These are phyloP conservation scores for Narcine bancroftii DNA, from an alignment of 2,113 vertebrate species.

Conservation along the genomic window DNA sequence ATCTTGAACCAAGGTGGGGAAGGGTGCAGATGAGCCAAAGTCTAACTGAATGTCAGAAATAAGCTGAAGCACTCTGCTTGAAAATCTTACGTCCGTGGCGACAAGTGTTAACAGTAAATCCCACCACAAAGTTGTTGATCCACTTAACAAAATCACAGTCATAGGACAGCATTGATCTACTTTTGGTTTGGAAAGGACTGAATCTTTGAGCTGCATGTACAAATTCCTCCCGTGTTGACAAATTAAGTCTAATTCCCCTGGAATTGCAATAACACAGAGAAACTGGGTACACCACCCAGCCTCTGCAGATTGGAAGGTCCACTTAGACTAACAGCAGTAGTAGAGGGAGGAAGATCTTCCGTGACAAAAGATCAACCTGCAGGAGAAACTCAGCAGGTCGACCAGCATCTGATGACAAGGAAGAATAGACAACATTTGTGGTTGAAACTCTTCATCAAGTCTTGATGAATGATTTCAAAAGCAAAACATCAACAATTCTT, in stretches of 20 bases:
- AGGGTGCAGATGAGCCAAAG: not conserved
- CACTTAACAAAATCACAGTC: not conserved
- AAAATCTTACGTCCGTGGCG: too few species aligned
- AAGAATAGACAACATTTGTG: too few species aligned
- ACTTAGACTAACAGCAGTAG: not conserved
- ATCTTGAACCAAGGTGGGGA: not conserved
- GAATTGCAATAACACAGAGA: not conserved
- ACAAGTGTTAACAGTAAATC: not conserved
- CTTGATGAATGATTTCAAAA: too few species aligned
- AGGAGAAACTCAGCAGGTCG: too few species aligned
- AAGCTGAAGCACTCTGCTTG: not conserved
- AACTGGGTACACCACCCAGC: not conserved
- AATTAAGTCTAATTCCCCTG: not conserved
- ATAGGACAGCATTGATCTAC: not conserved
- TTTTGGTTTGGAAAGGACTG: not conserved
- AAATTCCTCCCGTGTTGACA: not conserved
- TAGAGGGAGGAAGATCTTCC: too few species aligned
- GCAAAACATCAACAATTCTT: too few species aligned
- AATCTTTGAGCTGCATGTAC: not conserved
- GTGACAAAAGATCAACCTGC: not conserved
- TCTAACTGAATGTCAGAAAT: not conserved
- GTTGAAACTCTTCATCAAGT: too few species aligned
- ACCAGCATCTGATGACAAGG: too few species aligned
- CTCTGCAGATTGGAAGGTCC: not conserved
- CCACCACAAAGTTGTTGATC: not conserved